Evolutionary conservation across 1,140 invertebrate species (phyloP).

Genomic region (Zaprionus davidi): DNA sequence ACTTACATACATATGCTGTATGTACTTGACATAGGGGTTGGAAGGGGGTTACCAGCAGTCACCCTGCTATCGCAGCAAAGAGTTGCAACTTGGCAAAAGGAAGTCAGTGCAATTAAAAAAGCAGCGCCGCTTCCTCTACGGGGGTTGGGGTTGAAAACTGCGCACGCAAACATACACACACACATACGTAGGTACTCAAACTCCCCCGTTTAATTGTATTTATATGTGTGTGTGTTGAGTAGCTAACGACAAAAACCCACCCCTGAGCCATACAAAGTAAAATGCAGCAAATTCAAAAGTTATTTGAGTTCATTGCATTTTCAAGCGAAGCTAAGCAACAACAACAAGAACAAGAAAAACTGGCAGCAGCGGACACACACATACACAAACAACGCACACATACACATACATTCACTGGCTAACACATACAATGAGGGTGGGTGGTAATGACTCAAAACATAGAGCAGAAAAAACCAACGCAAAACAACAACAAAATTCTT

Average conservation of each 20-base stretch:
- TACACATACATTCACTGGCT: constrained; percentile 26
- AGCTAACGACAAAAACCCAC: constrained; percentile 72
- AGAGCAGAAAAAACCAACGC: constrained; percentile 57
- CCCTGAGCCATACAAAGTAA: constrained; percentile 66
- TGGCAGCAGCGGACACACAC: constrained; percentile 36
- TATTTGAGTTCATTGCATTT: constrained; percentile 84
- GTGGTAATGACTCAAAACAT: constrained; percentile 82
- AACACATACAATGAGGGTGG: constrained; percentile 58
- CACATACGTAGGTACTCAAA: constrained; percentile 25
- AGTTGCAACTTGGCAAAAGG: constrained; percentile 73
- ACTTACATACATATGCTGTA: constrained; percentile 23
- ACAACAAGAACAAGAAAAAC: constrained; percentile 40
- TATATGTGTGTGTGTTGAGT: constrained; percentile 65
- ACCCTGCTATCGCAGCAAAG: constrained; percentile 53
- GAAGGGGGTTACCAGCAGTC: constrained; percentile 38
- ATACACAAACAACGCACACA: constrained; percentile 26
- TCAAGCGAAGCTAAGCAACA: constrained; percentile 77
- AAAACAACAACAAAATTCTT: constrained; percentile 64
- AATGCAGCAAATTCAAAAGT: constrained; percentile 83
- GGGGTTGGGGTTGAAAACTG: constrained; percentile 75
- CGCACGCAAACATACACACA: constrained; percentile 47
- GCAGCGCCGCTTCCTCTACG: constrained; percentile 56
- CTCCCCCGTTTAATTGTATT: constrained; percentile 55
- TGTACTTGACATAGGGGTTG: constrained; percentile 21
- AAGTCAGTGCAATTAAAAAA: constrained; percentile 83